Evolutionary conservation across 2,888 invertebrate genomes (phyloP).

Genomic region (Thymelicus acteon): DNA sequence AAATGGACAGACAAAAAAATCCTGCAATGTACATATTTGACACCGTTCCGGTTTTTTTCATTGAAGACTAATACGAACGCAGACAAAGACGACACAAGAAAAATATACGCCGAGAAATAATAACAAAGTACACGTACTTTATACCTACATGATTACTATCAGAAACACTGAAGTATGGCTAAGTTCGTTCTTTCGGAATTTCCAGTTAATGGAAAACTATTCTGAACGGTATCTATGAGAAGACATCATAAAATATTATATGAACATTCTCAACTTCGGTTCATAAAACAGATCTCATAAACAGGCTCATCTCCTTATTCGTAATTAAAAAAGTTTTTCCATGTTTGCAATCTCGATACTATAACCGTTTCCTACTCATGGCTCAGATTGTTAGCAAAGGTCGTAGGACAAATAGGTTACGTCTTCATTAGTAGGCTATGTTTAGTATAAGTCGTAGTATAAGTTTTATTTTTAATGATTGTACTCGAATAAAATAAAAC

Average conservation of each 20-base stretch:
- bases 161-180: neutral
- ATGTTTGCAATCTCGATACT: conserved; percentile 5
- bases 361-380: conserved; percentile 3
- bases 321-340: conserved; percentile 33
- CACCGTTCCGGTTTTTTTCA: too few species aligned
- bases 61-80: too few species aligned
- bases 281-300: conserved; percentile 19
- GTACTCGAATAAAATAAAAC: too few species aligned
- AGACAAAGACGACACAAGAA: too few species aligned
- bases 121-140: too few species aligned
- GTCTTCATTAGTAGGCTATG: too few species aligned
- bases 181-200: neutral
- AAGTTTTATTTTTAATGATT: too few species aligned
- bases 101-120: too few species aligned
- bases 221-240: neutral
- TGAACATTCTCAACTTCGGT: conserved; percentile 15
- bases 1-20: too few species aligned
- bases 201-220: neutral
- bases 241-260: conserved; percentile 12
- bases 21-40: too few species aligned
- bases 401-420: neutral
- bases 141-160: neutral
- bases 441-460: too few species aligned
- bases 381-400: too few species aligned
- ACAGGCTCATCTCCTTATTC: conserved; percentile 13